Evolutionary conservation across 1,140 invertebrate species (phyloP), one percentile per base, ranked within the genome.

Genomic region (Lethrus apterus): DNA sequence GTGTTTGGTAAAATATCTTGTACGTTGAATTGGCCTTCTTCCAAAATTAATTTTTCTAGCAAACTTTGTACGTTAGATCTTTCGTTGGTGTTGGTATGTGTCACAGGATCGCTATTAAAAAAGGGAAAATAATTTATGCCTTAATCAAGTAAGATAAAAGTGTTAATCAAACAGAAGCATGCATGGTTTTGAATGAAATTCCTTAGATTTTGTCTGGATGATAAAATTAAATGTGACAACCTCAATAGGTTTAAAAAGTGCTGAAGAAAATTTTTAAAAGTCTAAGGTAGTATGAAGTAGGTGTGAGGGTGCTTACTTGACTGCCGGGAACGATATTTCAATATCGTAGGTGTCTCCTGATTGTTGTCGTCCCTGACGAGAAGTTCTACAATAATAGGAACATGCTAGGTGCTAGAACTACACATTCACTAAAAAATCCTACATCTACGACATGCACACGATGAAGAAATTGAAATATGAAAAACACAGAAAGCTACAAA

Each of bases 1-100:
- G 93, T 95, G 59, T 95, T 96, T 7, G 93, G 93, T 24, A 97
- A 67, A 55, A 94, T 93, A 51, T 92, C 89, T 53, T 87, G 79
- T 1, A 95, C 90, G 59, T 93, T 89, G 62, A 94, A 91, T 66
- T 92, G 87, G 70, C 89, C 88, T 64, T 91, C 85, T 71, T 94
- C 89, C 5, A 93, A 73, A 50, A 95, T 92, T 0, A 93, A 70
- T 65, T 83, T 85, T 66, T 94, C 85, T 40, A 94, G 70, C 19
- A 95, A 68, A 43, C 77, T 70, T 62, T 91, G 82, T 1, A 95
- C 88, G 4, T 76, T 84, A 8, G 89, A 81, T 55, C 88, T 76
- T 60, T 93, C 87, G 56, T 93, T 90, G 10, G 84, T 87, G 58
- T 88, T 89, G 1, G 80, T 75, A 59, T 93, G 86, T 31, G 86